These are phyloP conservation scores for Ptychobarbus kaznakovi DNA, from an alignment of 2,797 vertebrate species.

Conservation along the genomic window DNA sequence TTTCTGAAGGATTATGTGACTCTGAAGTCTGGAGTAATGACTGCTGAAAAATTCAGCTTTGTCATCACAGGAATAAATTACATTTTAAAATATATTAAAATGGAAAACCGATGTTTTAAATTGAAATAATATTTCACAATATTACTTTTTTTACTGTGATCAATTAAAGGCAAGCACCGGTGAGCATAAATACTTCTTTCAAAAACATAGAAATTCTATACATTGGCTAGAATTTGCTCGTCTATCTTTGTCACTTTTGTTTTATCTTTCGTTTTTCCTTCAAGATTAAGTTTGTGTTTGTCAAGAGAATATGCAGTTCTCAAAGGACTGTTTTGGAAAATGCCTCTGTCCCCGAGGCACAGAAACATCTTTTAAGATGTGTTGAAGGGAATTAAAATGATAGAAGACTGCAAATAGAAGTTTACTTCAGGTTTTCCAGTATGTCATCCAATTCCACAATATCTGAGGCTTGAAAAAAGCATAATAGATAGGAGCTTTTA, in stretches of 20 bases:
- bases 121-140: not conserved
- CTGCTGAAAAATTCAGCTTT: too few species aligned
- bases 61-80: not conserved
- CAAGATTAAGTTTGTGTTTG: not conserved
- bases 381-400: constrained; percentile 19
- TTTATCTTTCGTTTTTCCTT: not conserved
- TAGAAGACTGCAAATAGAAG: constrained; percentile 17
- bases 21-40: not conserved
- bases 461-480: constrained; percentile 6
- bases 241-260: not conserved
- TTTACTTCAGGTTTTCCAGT: constrained; percentile 14
- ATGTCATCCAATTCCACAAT: too few species aligned
- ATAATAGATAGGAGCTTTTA: not conserved
- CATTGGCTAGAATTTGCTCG: not conserved
- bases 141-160: not conserved
- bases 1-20: not conserved
- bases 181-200: not conserved
- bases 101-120: not conserved
- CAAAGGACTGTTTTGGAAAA: constrained; percentile 58
- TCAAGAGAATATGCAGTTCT: constrained; percentile 37
- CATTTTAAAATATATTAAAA: not conserved
- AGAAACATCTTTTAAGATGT: constrained; percentile 17
- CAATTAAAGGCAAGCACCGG: not conserved
- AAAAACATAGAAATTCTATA: not conserved
- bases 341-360: not conserved